Base-by-base conservation (phyloP, 2,113 vertebrate genomes). In the Etheostoma spectabile region DNA sequence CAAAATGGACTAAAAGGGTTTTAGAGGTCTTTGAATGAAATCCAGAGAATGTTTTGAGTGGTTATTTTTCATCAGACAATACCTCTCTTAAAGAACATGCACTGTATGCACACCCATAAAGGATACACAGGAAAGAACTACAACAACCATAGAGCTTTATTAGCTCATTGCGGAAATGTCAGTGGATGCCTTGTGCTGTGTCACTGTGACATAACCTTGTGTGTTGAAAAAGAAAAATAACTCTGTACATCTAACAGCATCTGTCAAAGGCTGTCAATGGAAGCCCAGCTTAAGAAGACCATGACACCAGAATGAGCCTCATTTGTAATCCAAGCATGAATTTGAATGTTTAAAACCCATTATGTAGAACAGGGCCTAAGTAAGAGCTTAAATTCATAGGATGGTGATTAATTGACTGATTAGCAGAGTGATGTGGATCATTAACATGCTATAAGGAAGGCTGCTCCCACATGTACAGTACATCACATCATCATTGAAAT, bases 381-480 rank as follows among this genome's bases (percentile, higher is more conserved):
- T 89, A 88, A 86, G 89, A 92, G 90, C 93, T 94, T 94, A 88
- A 83, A 92, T 90, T 94, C 87, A 90, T 90, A 85, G 87, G 70
- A 91, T 86, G 90, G 80, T 91, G 92, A 95, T 94, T 93, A 94
- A 95, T 91, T 93, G 93, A 91, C 90, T 94, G 92, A 95, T 95
- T 94, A 94, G 88, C 66, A 64, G 80, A 89, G 86, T 79, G 91
- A 91, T 71, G 72, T 48, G 88, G 86, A 90, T 94, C 93, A 92
- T 92, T 94, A 90, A 68, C 72, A 84, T 83, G 86, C 90, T 87
- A 86, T 86, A 89, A 82, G 79, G 77, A 86, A 85, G 86, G 86
- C 83, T 76, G 83, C 75, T 22, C 68, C n/a, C 72, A 76, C 85
- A 76, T 84, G 87, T 86, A 87, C 68, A 77, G 66, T 74, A 80